These are phyloP conservation scores for Nothobranchius kuhntae DNA, from an alignment of 2,113 vertebrate genomes.

Conservation along the genomic window DNA sequence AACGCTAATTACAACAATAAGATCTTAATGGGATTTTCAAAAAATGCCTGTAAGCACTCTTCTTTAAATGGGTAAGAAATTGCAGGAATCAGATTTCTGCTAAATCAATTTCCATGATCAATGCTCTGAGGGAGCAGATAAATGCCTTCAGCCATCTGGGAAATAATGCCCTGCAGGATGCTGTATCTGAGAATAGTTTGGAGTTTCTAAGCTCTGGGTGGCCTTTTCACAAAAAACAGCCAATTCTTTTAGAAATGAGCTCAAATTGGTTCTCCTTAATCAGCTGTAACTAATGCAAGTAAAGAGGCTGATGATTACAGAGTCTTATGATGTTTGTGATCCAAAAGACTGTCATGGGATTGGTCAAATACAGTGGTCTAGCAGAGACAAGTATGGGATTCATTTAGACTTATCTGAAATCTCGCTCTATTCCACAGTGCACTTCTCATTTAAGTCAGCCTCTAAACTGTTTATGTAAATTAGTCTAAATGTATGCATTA, in stretches of 20 bases:
- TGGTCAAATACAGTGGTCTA: conserved; percentile 21
- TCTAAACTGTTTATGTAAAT: not conserved
- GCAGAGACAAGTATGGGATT: not conserved
- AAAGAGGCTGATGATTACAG: not conserved
- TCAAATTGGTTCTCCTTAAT: not conserved
- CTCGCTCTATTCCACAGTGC: not conserved
- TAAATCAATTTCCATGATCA: not conserved
- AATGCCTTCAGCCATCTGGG: no score
- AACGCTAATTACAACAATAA: not conserved
- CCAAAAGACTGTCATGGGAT: conserved; percentile 35
- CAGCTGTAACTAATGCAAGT: not conserved
- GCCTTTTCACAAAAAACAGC: conserved; percentile 41
- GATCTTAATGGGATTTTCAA: not conserved
- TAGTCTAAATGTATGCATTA: not conserved
- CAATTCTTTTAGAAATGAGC: conserved; percentile 21
- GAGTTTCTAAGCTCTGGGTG: no score
- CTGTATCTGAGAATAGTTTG: no score
- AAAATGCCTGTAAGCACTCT: conserved; percentile 7
- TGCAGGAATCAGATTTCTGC: conserved; percentile 34
- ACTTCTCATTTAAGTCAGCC: not conserved
- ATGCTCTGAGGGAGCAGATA: no score
- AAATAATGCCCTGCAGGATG: no score
- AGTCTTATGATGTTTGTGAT: conserved; percentile 37
- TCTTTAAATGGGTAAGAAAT: conserved; percentile 31
- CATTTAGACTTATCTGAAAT: conserved; percentile 3